Conservation (phyloP, 2,888 invertebrate species). For the Diarsia mendica region DNA sequence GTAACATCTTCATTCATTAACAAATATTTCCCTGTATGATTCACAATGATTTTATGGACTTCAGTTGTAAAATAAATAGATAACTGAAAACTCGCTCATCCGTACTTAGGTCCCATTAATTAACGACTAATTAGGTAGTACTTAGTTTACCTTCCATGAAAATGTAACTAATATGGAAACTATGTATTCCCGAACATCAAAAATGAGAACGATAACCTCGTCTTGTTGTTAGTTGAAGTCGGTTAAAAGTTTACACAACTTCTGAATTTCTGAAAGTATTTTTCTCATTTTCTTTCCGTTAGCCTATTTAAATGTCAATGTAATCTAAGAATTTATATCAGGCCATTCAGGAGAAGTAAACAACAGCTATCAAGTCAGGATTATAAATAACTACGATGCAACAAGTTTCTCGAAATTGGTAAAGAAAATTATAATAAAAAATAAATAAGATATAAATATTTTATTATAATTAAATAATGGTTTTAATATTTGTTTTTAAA, state of each 20-base stretch:
- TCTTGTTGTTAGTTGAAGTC: neutral
- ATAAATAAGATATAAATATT: too few relatives aligned
- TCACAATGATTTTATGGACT: constrained; percentile 13
- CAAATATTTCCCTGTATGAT: constrained; percentile 34
- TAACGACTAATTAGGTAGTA: neutral
- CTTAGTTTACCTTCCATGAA: neutral
- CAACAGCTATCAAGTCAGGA: neutral
- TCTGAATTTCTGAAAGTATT: neutral
- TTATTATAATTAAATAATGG: too few relatives aligned
- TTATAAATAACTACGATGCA: neutral
- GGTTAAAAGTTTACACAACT: neutral
- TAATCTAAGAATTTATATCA: neutral
- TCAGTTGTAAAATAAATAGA: neutral
- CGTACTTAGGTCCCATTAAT: neutral
- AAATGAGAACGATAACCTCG: neutral
- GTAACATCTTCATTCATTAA: constrained; percentile 1
- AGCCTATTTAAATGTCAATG: neutral
- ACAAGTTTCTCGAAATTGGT: neutral
- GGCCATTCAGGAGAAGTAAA: neutral
- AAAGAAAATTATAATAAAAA: neutral
- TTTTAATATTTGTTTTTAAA: too few relatives aligned
- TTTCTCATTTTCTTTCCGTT: neutral
- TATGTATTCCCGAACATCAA: neutral
- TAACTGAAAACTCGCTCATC: neutral
- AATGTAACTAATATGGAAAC: neutral